Evolutionary conservation across 2,888 invertebrate species (phyloP).

Genomic region (Acanthacorydalis orientalis): DNA sequence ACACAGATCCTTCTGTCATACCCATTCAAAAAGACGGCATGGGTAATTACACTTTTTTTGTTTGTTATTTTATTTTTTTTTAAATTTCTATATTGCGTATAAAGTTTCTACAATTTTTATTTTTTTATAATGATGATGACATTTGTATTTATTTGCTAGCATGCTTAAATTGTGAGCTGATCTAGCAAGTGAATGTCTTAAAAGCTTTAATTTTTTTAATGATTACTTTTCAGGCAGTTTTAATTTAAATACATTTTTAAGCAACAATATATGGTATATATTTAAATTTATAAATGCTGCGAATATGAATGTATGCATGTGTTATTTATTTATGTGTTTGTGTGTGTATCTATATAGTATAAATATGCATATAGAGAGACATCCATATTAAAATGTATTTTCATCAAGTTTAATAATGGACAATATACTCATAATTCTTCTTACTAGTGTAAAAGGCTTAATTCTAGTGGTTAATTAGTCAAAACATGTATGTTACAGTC

Average conservation of each 20-base stretch:
- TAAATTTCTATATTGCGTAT: conserved; percentile 8
- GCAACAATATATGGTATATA: neutral
- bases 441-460: too few species aligned
- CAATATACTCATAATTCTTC: too few species aligned
- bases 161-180: neutral
- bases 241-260: too few species aligned
- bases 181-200: conserved; percentile 1
- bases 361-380: too few species aligned
- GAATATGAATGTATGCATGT: too few species aligned
- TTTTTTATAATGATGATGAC: conserved; percentile 5
- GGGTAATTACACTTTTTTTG: conserved; percentile 35
- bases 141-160: conserved; percentile 3
- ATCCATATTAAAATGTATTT: too few species aligned
- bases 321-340: neutral
- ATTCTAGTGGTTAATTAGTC: too few species aligned
- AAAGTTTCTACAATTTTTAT: conserved; percentile 9
- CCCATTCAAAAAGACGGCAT: conserved; percentile 80
- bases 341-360: neutral
- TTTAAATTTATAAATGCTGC: too few species aligned
- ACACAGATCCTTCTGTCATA: conserved; percentile 69
- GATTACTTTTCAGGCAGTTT: neutral
- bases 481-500: too few species aligned
- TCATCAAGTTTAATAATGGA: too few species aligned
- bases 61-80: conserved; percentile 8
- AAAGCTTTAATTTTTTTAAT: neutral